A percentile compares a stretch with the other conserved stretches of the same genome.
These are phyloP conservation scores for Lepidocyrtinus sp. DNA, from an alignment of 2,888 invertebrate genomes.

Conservation along the genomic window DNA sequence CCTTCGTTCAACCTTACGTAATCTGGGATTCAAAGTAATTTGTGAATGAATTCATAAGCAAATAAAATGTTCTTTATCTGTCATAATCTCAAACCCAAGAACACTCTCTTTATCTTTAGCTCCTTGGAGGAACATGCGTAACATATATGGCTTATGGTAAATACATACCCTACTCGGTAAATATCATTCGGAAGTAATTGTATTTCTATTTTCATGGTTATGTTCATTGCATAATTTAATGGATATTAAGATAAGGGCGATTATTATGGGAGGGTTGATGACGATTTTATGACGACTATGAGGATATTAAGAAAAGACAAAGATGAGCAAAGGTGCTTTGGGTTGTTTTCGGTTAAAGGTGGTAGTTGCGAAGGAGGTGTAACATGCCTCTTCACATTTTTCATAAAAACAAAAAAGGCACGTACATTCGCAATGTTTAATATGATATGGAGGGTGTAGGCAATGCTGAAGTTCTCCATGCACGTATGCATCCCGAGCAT, in stretches of 20 bases:
- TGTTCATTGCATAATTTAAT: constrained; percentile 57
- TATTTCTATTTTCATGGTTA: constrained; percentile 46
- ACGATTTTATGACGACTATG: constrained; percentile 39
- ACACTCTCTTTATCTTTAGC: background rate
- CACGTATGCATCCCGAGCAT: constrained; percentile 14
- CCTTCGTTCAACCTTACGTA: no score
- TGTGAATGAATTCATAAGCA: constrained; percentile 38
- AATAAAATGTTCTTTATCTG: constrained; percentile 28
- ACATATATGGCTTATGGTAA: background rate
- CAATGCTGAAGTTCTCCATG: constrained; percentile 28
- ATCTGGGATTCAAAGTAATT: no score
- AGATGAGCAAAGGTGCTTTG: constrained; percentile 42
- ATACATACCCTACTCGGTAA: constrained; percentile 48
- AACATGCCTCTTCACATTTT: constrained; percentile 26
- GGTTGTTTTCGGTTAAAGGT: background rate
- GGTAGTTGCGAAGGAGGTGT: constrained; percentile 32
- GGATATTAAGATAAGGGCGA: constrained; percentile 54
- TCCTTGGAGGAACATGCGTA: background rate
- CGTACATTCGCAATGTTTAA: constrained; percentile 54
- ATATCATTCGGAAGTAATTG: constrained; percentile 58
- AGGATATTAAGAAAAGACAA: constrained; percentile 47
- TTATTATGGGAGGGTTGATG: constrained; percentile 31
- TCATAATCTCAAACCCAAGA: background rate
- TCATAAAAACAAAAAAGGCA: constrained; percentile 55
- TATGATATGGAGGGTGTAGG: background rate